Percentiles rank a stretch among this genome's conserved stretches.
These are phyloP conservation scores for Drosophila carrolli DNA, from an alignment of 1,140 invertebrate genomes.

Conservation along the genomic window DNA sequence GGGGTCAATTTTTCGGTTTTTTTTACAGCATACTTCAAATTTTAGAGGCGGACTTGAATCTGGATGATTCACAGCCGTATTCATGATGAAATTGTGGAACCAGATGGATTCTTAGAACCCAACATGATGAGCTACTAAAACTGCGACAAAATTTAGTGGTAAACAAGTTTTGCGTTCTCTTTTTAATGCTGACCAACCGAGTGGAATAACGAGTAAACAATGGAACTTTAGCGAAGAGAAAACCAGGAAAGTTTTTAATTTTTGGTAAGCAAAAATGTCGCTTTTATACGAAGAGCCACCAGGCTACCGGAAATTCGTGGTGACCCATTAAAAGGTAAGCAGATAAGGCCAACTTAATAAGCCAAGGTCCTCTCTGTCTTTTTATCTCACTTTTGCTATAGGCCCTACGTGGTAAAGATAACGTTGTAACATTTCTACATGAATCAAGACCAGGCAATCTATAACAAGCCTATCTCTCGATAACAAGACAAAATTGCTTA, in stretches of 20 bases:
- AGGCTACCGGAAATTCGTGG: conserved; percentile 61
- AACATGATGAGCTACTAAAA: conserved; percentile 58
- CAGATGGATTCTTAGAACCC: conserved; percentile 60
- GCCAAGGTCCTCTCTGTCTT: conserved; percentile 35
- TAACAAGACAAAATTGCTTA: conserved; percentile 10
- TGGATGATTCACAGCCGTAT: conserved; percentile 52
- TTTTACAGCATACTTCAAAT: background rate
- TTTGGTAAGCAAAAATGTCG: conserved; percentile 39
- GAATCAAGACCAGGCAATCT: conserved; percentile 52
- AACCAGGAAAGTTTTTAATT: conserved; percentile 2
- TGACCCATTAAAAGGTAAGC: conserved; percentile 25
- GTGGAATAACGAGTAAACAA: conserved; percentile 19
- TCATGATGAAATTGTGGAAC: conserved; percentile 62
- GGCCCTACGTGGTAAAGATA: conserved; percentile 57
- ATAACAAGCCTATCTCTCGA: conserved; percentile 35
- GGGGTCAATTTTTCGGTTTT: background rate
- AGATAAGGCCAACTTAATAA: conserved; percentile 53
- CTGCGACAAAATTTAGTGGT: conserved; percentile 54
- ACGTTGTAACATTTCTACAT: conserved; percentile 22
- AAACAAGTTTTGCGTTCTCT: conserved; percentile 63
- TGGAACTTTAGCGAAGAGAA: conserved; percentile 1
- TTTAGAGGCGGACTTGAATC: background rate
- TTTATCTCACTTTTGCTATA: conserved; percentile 12
- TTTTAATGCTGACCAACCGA: conserved; percentile 28
- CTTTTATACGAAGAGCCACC: conserved; percentile 1